These are phyloP conservation scores for Colostygia pectinataria DNA, from an alignment of 2,888 invertebrate species.

Conservation along the genomic window DNA sequence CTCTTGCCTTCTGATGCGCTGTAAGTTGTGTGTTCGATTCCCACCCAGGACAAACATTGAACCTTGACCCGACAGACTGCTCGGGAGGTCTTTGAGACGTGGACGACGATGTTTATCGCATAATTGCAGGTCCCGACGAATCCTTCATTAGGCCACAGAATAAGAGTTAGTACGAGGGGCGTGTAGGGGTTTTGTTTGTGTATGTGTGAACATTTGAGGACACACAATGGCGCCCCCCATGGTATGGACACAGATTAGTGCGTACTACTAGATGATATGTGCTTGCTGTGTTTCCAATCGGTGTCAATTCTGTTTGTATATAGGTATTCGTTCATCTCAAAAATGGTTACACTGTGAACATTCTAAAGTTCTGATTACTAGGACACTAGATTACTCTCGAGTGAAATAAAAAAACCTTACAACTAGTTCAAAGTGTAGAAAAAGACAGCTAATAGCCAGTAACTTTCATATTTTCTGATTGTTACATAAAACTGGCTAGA, in stretches of 20 bases:
- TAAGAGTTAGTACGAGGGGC: slow-evolving; percentile 39
- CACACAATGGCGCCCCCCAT: slow-evolving; percentile 71
- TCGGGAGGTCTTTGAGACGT: slow-evolving; percentile 42
- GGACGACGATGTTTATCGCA: slow-evolving; percentile 68
- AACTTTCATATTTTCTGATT: neutral
- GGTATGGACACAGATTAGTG: slow-evolving; percentile 18
- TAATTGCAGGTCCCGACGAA: slow-evolving; percentile 71
- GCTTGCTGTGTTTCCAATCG: slow-evolving; percentile 4
- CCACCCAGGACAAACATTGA: no score
- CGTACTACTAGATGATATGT: neutral
- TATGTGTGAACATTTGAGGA: slow-evolving; percentile 52
- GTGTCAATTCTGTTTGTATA: no score
- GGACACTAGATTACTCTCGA: no score
- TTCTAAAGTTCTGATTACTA: no score
- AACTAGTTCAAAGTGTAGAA: no score
- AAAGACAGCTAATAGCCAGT: neutral
- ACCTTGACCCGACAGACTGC: slow-evolving; percentile 4
- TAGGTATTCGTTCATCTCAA: no score
- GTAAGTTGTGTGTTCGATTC: no score
- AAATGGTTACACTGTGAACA: no score
- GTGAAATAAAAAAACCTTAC: no score
- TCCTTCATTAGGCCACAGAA: slow-evolving; percentile 59
- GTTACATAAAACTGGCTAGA: neutral
- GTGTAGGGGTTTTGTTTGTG: slow-evolving; percentile 36
- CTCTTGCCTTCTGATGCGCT: no score